phyloP scores from a whole-genome alignment of 2,113 vertebrate species.

The Oryzias curvinotus region DNA sequence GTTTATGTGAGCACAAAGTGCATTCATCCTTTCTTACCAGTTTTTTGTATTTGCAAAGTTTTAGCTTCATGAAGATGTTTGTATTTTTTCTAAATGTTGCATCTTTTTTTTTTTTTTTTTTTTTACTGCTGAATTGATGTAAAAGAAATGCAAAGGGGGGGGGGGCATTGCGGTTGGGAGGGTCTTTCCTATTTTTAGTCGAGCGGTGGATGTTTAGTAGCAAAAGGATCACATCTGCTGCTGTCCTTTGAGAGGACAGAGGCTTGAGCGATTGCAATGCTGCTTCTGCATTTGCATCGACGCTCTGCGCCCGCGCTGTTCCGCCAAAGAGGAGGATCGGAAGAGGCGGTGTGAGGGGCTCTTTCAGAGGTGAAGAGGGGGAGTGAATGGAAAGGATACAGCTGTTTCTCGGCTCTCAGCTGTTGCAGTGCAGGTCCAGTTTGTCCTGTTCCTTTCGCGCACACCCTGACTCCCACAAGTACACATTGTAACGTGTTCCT shows the following conservation, averaged over 20 bases:
- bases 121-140: too few species aligned
- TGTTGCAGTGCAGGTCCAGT: constrained; percentile 62
- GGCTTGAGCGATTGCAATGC: neutral
- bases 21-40: neutral
- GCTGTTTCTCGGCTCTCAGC: constrained; percentile 76
- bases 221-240: constrained; percentile 59
- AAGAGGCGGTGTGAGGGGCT: constrained; percentile 53
- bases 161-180: constrained; percentile 37
- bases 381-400: constrained; percentile 63
- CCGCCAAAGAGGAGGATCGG: constrained; percentile 44
- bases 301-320: constrained; percentile 25
- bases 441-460: constrained; percentile 10
- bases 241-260: constrained; percentile 40
- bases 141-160: neutral
- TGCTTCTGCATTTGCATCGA: constrained; percentile 3
- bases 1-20: constrained; percentile 19
- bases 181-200: constrained; percentile 73
- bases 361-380: constrained; percentile 36
- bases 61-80: neutral
- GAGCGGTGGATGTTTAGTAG: constrained; percentile 56
- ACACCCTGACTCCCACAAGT: constrained; percentile 24
- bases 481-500: constrained; percentile 60
- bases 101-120: too few species aligned
- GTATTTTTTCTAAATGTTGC: too few species aligned
- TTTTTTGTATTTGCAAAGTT: neutral